phyloP scores from a whole-genome alignment of 2,888 invertebrate genomes.

The Drosophila imparisetae region DNA sequence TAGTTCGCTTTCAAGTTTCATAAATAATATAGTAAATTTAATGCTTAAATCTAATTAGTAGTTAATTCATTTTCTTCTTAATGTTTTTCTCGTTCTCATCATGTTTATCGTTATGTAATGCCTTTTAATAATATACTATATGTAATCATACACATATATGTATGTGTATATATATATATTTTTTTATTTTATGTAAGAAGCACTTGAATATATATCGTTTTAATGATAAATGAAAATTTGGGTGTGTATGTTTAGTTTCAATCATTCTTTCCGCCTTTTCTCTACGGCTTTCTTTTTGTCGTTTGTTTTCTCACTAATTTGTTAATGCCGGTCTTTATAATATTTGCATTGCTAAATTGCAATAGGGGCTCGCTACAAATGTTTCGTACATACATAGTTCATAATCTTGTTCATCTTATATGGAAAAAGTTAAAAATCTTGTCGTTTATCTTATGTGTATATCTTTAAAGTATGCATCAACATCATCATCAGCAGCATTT shows the following conservation, averaged over 20 bases:
- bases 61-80: constrained; percentile 45
- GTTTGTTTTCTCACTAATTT: constrained; percentile 49
- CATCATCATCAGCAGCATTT: constrained; percentile 39
- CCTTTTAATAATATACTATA: constrained; percentile 65
- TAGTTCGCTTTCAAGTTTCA: constrained; percentile 54
- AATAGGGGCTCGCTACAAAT: constrained; percentile 65
- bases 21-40: constrained; percentile 68
- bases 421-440: constrained; percentile 72
- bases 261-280: neutral
- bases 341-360: constrained; percentile 56
- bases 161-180: constrained; percentile 53
- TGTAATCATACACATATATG: constrained; percentile 63
- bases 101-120: constrained; percentile 45
- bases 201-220: constrained; percentile 85
- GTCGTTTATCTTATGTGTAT: constrained; percentile 57
- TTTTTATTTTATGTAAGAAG: constrained; percentile 83
- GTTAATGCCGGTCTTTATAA: constrained; percentile 43
- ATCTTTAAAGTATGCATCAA: constrained; percentile 65
- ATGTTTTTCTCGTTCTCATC: constrained; percentile 7
- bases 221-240: constrained; percentile 82
- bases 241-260: constrained; percentile 51
- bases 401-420: constrained; percentile 48
- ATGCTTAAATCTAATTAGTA: constrained; percentile 71
- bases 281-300: constrained; percentile 10
- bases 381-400: constrained; percentile 45